A percentile compares a stretch with the other conserved stretches of the same genome.
phyloP scores from a whole-genome alignment of 2,888 invertebrate genomes.

The Galeruca laticollis region DNA sequence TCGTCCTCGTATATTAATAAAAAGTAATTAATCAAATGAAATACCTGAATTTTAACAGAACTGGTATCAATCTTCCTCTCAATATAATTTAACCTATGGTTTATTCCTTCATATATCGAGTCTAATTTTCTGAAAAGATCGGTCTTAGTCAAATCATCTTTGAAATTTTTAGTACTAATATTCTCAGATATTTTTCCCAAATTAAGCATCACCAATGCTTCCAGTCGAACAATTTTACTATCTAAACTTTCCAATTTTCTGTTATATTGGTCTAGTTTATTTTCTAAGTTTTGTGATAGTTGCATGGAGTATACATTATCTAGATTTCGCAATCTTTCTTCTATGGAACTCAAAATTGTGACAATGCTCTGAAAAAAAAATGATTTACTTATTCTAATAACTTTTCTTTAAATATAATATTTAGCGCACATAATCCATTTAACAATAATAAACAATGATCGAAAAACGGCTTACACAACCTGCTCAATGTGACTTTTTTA shows the following conservation, averaged over 20 bases:
- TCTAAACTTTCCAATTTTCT: slow-evolving; percentile 66
- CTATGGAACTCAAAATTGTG: slow-evolving; percentile 62
- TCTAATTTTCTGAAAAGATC: slow-evolving; percentile 65
- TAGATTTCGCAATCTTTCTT: slow-evolving; percentile 63
- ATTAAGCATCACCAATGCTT: slow-evolving; percentile 61
- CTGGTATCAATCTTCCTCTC: slow-evolving; percentile 63
- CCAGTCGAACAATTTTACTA: slow-evolving; percentile 62
- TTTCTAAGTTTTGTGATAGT: slow-evolving; percentile 61
- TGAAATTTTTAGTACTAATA: slow-evolving; percentile 64
- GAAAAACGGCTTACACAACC: not conserved
- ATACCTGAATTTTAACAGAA: slow-evolving; percentile 63
- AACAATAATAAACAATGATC: not conserved
- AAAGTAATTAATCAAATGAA: not conserved
- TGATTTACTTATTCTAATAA: too few species aligned
- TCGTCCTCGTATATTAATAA: not conserved
- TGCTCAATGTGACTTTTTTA: too few species aligned
- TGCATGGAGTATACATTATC: slow-evolving; percentile 63
- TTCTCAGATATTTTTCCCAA: slow-evolving; percentile 64
- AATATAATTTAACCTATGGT: slow-evolving; percentile 62
- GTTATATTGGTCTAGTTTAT: slow-evolving; percentile 65
- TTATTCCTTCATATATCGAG: slow-evolving; percentile 64
- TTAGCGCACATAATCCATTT: too few species aligned
- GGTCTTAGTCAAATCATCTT: slow-evolving; percentile 64
- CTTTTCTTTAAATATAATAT: not conserved
- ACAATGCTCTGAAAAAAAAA: slow-evolving; percentile 59